A percentile compares a stretch with the other conserved stretches of the same genome.
Evolutionary conservation across 2,797 vertebrate species (phyloP).

Genomic region (Ctenochaetus hawaiiensis): DNA sequence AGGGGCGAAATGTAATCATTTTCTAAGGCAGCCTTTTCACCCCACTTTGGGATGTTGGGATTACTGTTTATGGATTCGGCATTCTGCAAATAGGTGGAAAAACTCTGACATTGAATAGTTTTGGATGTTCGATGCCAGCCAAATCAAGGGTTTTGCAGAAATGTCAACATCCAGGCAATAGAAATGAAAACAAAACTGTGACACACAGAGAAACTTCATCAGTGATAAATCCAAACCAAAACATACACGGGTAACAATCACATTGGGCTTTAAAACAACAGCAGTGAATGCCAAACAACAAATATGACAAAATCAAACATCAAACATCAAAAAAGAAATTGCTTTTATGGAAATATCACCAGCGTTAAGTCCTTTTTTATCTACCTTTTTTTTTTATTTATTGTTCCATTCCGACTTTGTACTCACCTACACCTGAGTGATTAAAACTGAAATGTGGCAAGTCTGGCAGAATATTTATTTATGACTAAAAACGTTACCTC

Average conservation of each 20-base stretch:
- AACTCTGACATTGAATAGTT: background rate
- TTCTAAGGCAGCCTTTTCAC: background rate
- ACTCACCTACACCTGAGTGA: constrained; percentile 34
- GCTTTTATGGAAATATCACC: background rate
- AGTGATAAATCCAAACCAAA: background rate
- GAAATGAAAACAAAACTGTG: background rate
- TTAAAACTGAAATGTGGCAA: constrained; percentile 44
- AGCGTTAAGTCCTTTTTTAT: constrained; percentile 13
- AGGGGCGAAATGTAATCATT: background rate
- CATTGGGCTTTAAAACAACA: background rate
- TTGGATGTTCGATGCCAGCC: background rate
- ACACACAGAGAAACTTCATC: background rate
- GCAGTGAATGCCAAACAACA: background rate
- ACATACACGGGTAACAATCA: background rate
- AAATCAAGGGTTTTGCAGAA: background rate
- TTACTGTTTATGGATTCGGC: background rate
- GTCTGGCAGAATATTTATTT: constrained; percentile 30
- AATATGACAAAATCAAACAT: constrained; percentile 1
- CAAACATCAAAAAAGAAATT: background rate
- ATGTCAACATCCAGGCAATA: background rate
- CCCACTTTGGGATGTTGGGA: background rate
- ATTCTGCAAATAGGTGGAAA: background rate
- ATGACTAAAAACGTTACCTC: constrained; percentile 49
- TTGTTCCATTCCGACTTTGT: background rate
- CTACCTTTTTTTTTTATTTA: background rate